A percentile compares a stretch with the other conserved stretches of the same genome.
phyloP scores from a whole-genome alignment of 2,113 vertebrate genomes.

The Petromus typicus region DNA sequence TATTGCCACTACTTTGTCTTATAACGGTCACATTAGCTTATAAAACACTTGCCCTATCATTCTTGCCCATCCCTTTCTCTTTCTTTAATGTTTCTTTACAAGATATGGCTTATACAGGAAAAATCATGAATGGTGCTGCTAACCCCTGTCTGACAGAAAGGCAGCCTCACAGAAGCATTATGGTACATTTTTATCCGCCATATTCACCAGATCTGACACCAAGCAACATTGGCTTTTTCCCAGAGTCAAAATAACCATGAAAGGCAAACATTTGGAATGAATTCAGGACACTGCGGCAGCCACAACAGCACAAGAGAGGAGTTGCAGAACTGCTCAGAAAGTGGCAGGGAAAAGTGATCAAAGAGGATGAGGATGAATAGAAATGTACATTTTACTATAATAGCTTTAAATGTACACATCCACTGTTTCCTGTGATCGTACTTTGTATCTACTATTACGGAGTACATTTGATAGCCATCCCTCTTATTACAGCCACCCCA shows the following conservation, averaged over 20 bases:
- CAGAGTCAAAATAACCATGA: not conserved
- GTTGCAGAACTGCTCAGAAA: not conserved
- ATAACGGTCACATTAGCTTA: not conserved
- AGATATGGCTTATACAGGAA: not conserved
- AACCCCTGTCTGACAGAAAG: not conserved
- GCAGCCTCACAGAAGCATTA: not conserved
- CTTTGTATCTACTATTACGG: not conserved
- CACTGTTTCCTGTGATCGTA: not conserved
- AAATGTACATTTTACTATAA: not conserved
- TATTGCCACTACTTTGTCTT: not conserved
- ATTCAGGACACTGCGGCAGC: too few species aligned
- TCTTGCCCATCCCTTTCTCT: not conserved
- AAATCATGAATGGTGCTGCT: not conserved
- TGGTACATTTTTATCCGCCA: not conserved
- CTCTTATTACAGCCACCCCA: not conserved
- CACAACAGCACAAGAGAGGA: not conserved
- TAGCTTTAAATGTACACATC: not conserved
- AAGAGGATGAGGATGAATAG: not conserved
- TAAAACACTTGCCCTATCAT: not conserved
- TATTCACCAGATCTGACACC: not conserved
- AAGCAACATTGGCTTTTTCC: not conserved
- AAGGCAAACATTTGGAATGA: not conserved
- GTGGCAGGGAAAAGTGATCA: not conserved
- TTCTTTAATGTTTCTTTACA: not conserved
- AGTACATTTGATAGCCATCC: not conserved